Base-by-base conservation (phyloP, 1,140 invertebrate species). In the Trypoxylus dichotomus region DNA sequence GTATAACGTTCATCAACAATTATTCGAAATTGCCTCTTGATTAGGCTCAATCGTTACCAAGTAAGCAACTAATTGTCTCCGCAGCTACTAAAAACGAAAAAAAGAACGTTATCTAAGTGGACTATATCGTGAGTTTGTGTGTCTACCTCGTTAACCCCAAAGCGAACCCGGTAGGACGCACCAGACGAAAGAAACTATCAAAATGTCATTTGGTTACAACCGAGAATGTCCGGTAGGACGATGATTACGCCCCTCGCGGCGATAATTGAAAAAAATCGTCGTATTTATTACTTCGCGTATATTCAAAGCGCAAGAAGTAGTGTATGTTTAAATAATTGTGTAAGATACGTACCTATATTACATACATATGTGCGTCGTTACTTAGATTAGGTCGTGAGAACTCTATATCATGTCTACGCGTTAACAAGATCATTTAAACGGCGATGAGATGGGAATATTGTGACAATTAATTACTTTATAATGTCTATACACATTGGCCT, bases 121-220 rank as follows among this genome's bases (percentile, higher is more conserved):
- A 76, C 78, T 58, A 80, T 80, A 76, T 79, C 80, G 80, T 80
- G 80, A 77, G 78, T 71, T 24, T 13, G 60, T 68, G 24, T 68
- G 19, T 75, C 76, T 74, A 79, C 72, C 77, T 80, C 79, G 79
- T 80, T 80, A 80, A 76, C 79, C 60, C 58, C 54, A 21, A 21
- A 41, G 37, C 37, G 19, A 37, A 27, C 54, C 27, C 19, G 60
- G 24, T 72, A 43, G 77, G 32, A 24, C 13, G 77, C 63, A 41
- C 60, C 60, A 60, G 79, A 68, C 79, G 60, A 29, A 71, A 41
- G 15, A 11, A 63, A 76, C 79, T 80, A 80, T 80, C 80, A 80
- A 80, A 80, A 80, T 80, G 80, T 80, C 80, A 80, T 80, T 80
- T 80, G 77, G 74, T 74, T 47, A 32, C 77, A 77, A 79, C 58